Conservation (phyloP, 2,888 invertebrate species). For the Tenthredo amoena region DNA sequence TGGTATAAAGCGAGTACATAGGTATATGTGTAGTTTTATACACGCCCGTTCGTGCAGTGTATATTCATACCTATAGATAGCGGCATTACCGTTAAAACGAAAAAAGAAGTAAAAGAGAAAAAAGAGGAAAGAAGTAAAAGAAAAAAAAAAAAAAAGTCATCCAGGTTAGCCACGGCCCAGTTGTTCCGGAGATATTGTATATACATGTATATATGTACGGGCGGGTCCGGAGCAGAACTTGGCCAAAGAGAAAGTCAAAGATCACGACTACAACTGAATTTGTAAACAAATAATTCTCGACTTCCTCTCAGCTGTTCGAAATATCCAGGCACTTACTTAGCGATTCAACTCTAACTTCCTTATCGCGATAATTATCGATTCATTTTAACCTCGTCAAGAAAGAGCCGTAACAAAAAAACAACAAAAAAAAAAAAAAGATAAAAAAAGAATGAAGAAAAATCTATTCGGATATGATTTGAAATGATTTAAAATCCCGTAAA, state of each 20-base stretch:
- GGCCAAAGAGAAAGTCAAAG: constrained; percentile 47
- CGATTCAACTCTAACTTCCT: background rate
- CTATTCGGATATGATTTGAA: background rate
- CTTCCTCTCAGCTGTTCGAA: background rate
- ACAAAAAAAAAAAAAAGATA: background rate
- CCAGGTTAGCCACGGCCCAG: constrained; percentile 49
- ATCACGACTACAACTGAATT: constrained; percentile 22
- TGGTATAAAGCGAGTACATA: background rate
- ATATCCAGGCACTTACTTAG: background rate
- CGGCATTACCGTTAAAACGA: constrained; percentile 25
- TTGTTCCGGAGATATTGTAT: constrained; percentile 30
- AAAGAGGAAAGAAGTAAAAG: background rate
- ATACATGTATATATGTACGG: background rate
- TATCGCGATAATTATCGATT: background rate
- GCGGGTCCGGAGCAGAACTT: background rate
- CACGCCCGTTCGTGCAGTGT: background rate
- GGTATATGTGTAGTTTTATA: background rate
- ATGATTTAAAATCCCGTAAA: background rate
- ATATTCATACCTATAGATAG: background rate
- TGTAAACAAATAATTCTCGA: constrained; percentile 19
- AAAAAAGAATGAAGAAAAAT: background rate
- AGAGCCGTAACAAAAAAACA: background rate
- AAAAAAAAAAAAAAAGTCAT: background rate
- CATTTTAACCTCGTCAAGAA: background rate
- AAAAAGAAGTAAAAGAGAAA: background rate